Evolutionary conservation across 1,140 invertebrate species (phyloP), one percentile per base, ranked within the genome.

Genomic region (Hestina assimilis): DNA sequence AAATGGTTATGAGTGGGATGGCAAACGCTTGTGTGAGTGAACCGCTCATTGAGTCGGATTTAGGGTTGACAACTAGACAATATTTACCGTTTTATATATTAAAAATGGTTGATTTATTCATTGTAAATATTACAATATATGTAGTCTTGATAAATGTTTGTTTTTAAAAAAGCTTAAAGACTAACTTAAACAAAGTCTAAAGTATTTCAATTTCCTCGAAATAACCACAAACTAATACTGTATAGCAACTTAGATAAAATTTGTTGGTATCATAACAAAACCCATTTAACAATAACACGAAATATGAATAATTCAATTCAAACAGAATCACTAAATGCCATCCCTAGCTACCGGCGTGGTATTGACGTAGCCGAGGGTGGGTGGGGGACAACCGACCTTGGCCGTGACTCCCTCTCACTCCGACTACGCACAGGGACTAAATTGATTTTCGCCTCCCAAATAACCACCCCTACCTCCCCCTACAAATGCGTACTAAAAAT

Each of bases 401-500:
- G 74, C 78, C 78, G 78, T 79, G 78, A 81, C 78, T 75, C 70
- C 66, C 64, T 53, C 53, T 59, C 59, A 60, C 59, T 33, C 65
- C 68, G 59, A 59, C 65, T 59, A 71, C 69, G 69, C 73, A 76
- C 66, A 59, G 62, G 33, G 57, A 28, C 64, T 55, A 70, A 77
- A 78, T 78, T 72, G 73, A 78, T 78, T 77, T 80, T 73, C 61
- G 57, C 58, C 15, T 19, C 64, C 42, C 61, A 46, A 57, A 58
- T 61, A 54, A 31, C 23, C 45, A 48, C 50, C 12, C 24, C 45
- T 17, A n/a, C n/a, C n/a, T n/a, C 17, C 56, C 48, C 21, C 35
- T 29, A 33, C 26, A 35, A 42, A 40, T 68, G 58, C 65, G 57
- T 60, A 47, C 46, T 55, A 52, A 52, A 55, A 59, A 63, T 55